Conservation (phyloP, 1,140 invertebrate genomes). For the Bombyx mandarina region DNA sequence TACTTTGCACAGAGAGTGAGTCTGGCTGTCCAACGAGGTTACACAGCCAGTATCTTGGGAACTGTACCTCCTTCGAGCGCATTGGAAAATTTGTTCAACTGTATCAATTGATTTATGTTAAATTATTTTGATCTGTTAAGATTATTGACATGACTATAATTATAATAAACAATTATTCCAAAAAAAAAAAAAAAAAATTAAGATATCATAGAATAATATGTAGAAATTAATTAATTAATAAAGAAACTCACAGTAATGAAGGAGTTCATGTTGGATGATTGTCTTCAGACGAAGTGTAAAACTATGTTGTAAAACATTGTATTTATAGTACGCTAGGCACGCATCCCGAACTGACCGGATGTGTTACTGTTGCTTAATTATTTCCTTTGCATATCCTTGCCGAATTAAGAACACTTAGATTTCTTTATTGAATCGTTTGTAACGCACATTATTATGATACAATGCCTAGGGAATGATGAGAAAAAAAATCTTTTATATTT, state of each 20-base stretch:
- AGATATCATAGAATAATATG: constrained; percentile 5
- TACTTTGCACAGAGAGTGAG: too few species aligned
- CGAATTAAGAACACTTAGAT: not conserved
- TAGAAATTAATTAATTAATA: constrained; percentile 8
- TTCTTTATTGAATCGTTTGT: not conserved
- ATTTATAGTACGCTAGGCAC: constrained; percentile 29
- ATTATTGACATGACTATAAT: too few species aligned
- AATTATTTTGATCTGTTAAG: too few species aligned
- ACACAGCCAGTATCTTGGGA: too few species aligned
- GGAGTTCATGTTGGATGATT: constrained; percentile 34
- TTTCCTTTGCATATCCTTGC: constrained; percentile 23
- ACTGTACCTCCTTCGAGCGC: too few species aligned
- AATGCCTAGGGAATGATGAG: too few species aligned
- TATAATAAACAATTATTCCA: not conserved
- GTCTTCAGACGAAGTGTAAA: constrained; percentile 47
- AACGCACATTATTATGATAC: too few species aligned
- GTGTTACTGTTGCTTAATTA: constrained; percentile 11
- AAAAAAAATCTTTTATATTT: too few species aligned
- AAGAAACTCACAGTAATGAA: constrained; percentile 38
- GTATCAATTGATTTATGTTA: too few species aligned
- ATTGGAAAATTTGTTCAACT: too few species aligned
- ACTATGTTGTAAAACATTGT: constrained; percentile 5
- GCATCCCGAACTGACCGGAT: constrained; percentile 9
- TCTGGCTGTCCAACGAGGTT: too few species aligned
- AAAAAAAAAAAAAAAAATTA: not conserved